Base-by-base conservation (phyloP, 2,888 invertebrate species). In the Escarpia spicata region DNA sequence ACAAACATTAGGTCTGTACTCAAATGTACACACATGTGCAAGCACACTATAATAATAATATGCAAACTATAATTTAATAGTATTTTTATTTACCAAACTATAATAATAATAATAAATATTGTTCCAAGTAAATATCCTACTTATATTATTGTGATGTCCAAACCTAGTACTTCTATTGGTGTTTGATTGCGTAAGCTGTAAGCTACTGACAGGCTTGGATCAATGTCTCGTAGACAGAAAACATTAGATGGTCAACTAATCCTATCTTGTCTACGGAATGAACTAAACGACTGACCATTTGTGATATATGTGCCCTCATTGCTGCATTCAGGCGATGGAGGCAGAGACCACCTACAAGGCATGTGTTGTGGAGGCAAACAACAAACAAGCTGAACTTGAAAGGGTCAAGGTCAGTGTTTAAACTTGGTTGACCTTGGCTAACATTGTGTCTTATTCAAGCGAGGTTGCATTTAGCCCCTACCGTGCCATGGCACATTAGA, bases 321-420 rank as follows among this genome's bases (percentile, higher is more conserved):
- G 60, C 44, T 91, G 37, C 92, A 93, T 93, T 10, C 94, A 96
- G 96, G 97, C 97, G 10, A 95, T 96, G 91, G 97, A 97, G 94
- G 97, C 97, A 43, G 97, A 97, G 95, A 96, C 96, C 0, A 96
- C 96, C 1, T 97, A 97, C 95, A 97, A 97, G 93, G 96, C 96
- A 4, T 96, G 96, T 94, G 96, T 97, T n/a, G 95, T 95, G 2
- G 97, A 97, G 93, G 97, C 97, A 37, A 97, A 97, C 94, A 96
- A 96, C 92, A 94, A 96, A 92, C 97, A 97, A 93, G 94, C 95
- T 19, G 96, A 96, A 75, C 94, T 97, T 92, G 96, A 96, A 93
- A 96, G 95, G 93, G 95, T 96, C 31, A 97, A 97, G 95, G 96
- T 96, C 92, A 92, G 92, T 31, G 26, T 75, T 8, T 52, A 52